Evolutionary conservation across 2,113 vertebrate species (phyloP), one percentile per base, ranked within the genome.

Genomic region (Hipposideros armiger): DNA sequence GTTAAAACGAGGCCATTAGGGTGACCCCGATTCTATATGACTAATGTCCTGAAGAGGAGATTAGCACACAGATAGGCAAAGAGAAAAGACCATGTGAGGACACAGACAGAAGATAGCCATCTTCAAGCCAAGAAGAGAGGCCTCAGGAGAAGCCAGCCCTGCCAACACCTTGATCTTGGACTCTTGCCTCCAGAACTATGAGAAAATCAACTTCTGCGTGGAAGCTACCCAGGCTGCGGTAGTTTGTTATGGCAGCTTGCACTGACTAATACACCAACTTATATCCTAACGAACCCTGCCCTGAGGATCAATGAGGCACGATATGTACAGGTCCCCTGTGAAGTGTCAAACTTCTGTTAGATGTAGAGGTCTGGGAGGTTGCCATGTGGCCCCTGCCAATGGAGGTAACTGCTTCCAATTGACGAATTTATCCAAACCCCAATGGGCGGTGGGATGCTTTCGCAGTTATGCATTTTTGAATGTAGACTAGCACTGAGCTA

Each of bases 321-420:
- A 19, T 16, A n/a, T 0, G 0, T 47, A 28, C 11, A 30, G 56
- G 13, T 26, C 17, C 30, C 3, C 17, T 1, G 14, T 0, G 11
- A 40, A 64, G 30, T 5, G 7, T 62, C 74, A 52, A 47, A 83
- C 52, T 73, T 73, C 20, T 60, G 4, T 6, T 40, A 47, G 80
- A 60, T 9, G 24, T 16, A 52, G 40, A 64, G n/a, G 16, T 32
- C 32, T 81, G 26, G 80, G 64, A 22, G 42, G 45, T 30, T 60
- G 45, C 45, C 5, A 1, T 32, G 26, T 50, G 54, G n/a, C 60
- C 32, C 32, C 32, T 60, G 83, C 24, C 14, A 5, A 10, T 36
- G 28, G 15, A 72, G 42, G 13, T 56, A 8, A 11, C n/a, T 80
- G 40, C 76, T 90, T 96, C 47, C 32, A 45, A 11, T 0, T 10